Percentiles rank a stretch among this genome's conserved stretches.
Conservation (phyloP, 2,113 vertebrate genomes). For the Siniperca knerii region DNA sequence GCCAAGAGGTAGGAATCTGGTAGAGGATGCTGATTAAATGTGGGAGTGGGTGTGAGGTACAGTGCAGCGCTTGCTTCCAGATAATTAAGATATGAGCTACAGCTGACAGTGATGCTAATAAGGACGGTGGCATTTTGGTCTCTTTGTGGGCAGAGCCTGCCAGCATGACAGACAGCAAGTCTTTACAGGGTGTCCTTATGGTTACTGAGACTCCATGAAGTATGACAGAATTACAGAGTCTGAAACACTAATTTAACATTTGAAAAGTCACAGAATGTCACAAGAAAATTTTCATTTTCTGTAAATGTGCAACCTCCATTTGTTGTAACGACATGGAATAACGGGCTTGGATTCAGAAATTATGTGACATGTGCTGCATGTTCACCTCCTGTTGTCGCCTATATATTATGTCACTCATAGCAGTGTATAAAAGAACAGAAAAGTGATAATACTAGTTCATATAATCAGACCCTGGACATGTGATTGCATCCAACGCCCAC, state of each 20-base stretch:
- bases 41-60: conserved; percentile 10
- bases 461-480: background rate
- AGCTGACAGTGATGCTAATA: conserved; percentile 46
- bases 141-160: background rate
- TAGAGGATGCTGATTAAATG: conserved; percentile 29
- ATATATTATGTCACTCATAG: background rate
- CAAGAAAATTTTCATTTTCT: background rate
- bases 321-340: background rate
- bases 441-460: background rate
- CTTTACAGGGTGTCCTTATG: conserved; percentile 25
- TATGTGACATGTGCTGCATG: background rate
- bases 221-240: conserved; percentile 1
- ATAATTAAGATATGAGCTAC: conserved; percentile 53
- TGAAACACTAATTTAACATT: background rate
- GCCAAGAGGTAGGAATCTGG: conserved; percentile 10
- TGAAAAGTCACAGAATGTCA: conserved; percentile 11
- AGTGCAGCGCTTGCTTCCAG: conserved; percentile 6
- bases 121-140: conserved; percentile 14
- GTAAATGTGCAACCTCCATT: background rate
- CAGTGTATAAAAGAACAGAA: background rate
- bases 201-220: background rate
- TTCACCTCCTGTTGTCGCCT: background rate
- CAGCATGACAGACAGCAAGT: conserved; percentile 14
- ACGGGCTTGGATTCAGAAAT: background rate
- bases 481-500: background rate